A percentile compares a stretch with the other conserved stretches of the same genome.
These are phyloP conservation scores for Drosophila heteroneura DNA, from an alignment of 2,888 invertebrate genomes.

Conservation along the genomic window DNA sequence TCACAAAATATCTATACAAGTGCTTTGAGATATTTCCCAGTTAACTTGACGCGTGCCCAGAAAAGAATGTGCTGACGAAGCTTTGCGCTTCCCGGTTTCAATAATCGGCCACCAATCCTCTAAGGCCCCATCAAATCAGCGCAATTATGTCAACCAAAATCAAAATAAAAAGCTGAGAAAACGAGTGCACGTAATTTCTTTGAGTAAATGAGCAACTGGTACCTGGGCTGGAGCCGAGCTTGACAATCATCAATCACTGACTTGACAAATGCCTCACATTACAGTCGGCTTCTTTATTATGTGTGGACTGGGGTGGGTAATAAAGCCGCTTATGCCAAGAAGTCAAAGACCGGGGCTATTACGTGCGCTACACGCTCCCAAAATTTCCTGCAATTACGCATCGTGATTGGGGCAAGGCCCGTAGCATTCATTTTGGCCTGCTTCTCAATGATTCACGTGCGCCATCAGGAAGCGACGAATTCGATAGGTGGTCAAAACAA, in stretches of 20 bases:
- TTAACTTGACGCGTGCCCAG: constrained; percentile 20
- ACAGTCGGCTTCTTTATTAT: constrained; percentile 40
- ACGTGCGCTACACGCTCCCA: constrained; percentile 73
- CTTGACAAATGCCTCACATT: constrained; percentile 51
- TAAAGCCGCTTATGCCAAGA: constrained; percentile 35
- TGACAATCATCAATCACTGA: constrained; percentile 62
- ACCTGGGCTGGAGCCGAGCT: constrained; percentile 24
- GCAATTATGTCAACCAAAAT: constrained; percentile 27
- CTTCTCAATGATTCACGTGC: constrained; percentile 36
- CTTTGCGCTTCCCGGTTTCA: constrained; percentile 42
- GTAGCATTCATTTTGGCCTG: constrained; percentile 48
- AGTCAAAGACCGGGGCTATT: constrained; percentile 67
- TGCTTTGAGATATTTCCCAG: background rate
- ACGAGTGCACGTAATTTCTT: constrained; percentile 32
- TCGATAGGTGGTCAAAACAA: background rate
- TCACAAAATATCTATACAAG: constrained; percentile 4
- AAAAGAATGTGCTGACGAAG: constrained; percentile 18
- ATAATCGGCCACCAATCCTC: constrained; percentile 29
- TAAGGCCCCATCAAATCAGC: constrained; percentile 5
- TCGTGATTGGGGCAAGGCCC: constrained; percentile 8
- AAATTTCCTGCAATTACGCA: constrained; percentile 49
- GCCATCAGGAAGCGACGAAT: constrained; percentile 35
- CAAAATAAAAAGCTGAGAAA: background rate
- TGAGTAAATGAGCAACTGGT: constrained; percentile 35
- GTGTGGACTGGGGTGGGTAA: constrained; percentile 51